Conservation (phyloP, 2,113 vertebrate species). For the Rhabdornis inornatus region DNA sequence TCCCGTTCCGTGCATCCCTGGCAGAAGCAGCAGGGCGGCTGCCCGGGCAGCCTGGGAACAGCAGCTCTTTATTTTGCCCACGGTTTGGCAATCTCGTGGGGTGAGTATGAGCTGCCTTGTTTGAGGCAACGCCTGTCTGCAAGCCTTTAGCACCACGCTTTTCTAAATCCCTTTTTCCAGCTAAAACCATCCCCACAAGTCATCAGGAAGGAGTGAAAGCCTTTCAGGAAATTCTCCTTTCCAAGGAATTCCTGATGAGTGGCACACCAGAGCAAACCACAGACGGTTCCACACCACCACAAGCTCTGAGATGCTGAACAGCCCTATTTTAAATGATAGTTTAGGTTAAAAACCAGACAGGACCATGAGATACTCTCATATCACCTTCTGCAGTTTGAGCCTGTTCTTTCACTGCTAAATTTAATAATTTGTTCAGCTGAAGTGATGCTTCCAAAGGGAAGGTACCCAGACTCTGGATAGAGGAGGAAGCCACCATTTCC, state of each 20-base stretch:
- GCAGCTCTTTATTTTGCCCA: neutral
- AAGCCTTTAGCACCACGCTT: accelerated
- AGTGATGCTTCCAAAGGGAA: neutral
- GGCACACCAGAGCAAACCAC: neutral
- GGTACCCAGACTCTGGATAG: neutral
- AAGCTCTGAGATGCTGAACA: neutral
- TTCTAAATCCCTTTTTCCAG: neutral
- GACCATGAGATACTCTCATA: neutral
- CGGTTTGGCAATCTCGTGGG: neutral
- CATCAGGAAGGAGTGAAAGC: neutral
- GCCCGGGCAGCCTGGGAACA: neutral
- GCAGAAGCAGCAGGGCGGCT: neutral
- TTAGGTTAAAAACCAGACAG: neutral
- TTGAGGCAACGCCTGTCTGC: neutral
- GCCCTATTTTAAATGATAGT: neutral
- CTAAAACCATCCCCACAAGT: neutral
- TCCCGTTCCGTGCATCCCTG: neutral
- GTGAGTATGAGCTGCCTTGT: neutral
- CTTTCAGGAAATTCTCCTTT: neutral
- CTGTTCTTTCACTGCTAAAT: neutral
- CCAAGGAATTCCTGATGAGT: neutral
- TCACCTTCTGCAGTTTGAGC: neutral
- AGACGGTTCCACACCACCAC: accelerated
- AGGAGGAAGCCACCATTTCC: neutral
- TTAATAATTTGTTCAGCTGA: neutral